Conservation (phyloP, 2,888 invertebrate genomes). For the Synanthedon andrenaeformis region DNA sequence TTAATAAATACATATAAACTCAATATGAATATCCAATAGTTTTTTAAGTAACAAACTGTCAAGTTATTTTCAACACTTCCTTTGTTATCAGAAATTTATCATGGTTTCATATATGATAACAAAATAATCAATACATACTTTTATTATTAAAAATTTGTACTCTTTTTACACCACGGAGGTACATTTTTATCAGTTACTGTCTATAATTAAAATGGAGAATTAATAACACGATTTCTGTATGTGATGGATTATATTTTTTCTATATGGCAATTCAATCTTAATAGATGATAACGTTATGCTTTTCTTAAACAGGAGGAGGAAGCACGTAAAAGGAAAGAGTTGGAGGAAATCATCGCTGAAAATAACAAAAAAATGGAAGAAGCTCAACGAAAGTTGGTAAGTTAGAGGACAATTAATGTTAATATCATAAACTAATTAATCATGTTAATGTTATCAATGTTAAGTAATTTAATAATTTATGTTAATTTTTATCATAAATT, state of each 20-base stretch:
- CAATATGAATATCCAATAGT: too few relatives aligned
- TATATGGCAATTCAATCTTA: constrained; percentile 4
- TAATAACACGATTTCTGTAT: too few relatives aligned
- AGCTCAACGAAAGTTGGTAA: constrained; percentile 95
- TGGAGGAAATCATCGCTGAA: constrained; percentile 96
- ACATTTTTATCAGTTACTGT: too few relatives aligned
- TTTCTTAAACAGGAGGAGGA: constrained; percentile 95
- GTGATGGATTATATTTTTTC: neutral
- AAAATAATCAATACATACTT: too few relatives aligned
- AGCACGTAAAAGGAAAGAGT: constrained; percentile 92
- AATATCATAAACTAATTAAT: neutral
- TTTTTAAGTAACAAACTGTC: too few relatives aligned
- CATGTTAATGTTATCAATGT: neutral
- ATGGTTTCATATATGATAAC: too few relatives aligned
- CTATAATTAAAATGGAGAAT: too few relatives aligned
- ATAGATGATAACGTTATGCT: constrained; percentile 44
- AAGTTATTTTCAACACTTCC: too few relatives aligned
- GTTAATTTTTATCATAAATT: neutral
- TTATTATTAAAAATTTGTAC: too few relatives aligned
- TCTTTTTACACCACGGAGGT: too few relatives aligned
- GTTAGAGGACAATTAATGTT: constrained; percentile 20
- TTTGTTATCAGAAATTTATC: too few relatives aligned
- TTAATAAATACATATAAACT: too few relatives aligned
- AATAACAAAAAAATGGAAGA: constrained; percentile 98
- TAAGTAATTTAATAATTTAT: neutral